Conservation (phyloP, 2,888 invertebrate genomes). For the Dasysyrphus tricinctus region DNA sequence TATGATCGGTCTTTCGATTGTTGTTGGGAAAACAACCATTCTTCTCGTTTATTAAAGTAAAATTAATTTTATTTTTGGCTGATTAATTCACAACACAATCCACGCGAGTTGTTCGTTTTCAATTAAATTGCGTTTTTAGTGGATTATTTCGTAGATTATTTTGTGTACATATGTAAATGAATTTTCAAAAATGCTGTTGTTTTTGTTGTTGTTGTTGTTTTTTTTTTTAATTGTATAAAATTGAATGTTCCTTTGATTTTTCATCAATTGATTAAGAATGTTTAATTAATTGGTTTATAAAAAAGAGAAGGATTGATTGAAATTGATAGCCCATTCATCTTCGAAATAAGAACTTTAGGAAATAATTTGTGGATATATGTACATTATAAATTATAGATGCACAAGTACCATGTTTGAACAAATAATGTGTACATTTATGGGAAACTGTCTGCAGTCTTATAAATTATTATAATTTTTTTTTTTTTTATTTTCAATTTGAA, state of each 20-base stretch:
- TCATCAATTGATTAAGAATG: conserved; percentile 73
- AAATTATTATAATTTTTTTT: conserved; percentile 8
- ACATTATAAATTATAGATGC: conserved; percentile 36
- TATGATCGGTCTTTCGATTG: conserved; percentile 55
- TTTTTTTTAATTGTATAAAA: conserved; percentile 27
- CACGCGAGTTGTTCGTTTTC: conserved; percentile 54
- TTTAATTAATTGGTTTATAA: conserved; percentile 56
- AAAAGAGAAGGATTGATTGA: conserved; percentile 24
- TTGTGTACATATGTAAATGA: conserved; percentile 45
- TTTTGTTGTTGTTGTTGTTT: conserved; percentile 43
- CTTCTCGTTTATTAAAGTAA: conserved; percentile 17
- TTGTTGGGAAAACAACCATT: conserved; percentile 51
- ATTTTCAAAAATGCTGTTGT: conserved; percentile 44
- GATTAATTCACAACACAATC: conserved; percentile 59
- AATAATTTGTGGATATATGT: conserved; percentile 67
- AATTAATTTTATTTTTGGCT: conserved; percentile 45
- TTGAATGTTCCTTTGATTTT: conserved; percentile 70
- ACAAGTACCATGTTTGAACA: background rate
- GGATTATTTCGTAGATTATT: conserved; percentile 58
- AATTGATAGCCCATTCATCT: conserved; percentile 72
- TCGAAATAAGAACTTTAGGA: conserved; percentile 58
- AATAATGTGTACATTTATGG: conserved; percentile 12
- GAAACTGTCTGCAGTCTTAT: background rate
- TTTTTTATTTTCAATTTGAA: background rate
- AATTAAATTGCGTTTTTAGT: conserved; percentile 68